Evolutionary conservation across 35 echinoderm and acorn worm genomes (phyloP), one percentile per base, ranked within the genome.

Genomic region (Anneissia japonica): DNA sequence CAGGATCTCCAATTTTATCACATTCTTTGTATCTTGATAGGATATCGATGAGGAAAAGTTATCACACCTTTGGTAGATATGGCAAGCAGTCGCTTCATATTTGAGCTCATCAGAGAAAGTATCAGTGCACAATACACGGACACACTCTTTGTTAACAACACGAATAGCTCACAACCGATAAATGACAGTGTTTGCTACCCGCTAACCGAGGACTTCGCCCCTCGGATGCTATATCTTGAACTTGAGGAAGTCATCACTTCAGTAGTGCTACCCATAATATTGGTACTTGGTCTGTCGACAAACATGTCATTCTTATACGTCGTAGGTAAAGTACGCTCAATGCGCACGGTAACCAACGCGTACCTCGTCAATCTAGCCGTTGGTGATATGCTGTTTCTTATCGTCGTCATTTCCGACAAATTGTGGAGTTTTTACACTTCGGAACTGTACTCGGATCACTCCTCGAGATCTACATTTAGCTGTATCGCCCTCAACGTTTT

Each of bases 351-450:
- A 0, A 36, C 79, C 36, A 81, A 81, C 79, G 79, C 79, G 32
- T 81, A 81, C 23, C 36, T 81, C 5, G 79, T 81, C 34, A 81
- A 81, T 32, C 36, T 81, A 39, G 79, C 79, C 4, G 23, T 81
- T 0, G 36, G 35, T 81, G 79, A 81, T 81, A 36, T 81, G 79
- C 12, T 81, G 23, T 39, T 38, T 30, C 79, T 81, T 2, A 38
- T 35, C n/a, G 38, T 81, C 40, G 35, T 38, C 3, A 39, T 64
- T 64, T 11, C 51, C 1, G 79, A 30, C 36, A 64, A 64, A 64
- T 23, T 64, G 1, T 64, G 51, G 51, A 16, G 9, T 64, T 64
- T 19, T 23, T 19, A 19, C 10, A 64, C 51, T 9, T 64, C 51
- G 26, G 51, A 64, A 6, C 51, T 64, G 5, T 9, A 19, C 10